Base-by-base conservation (phyloP, 2,113 vertebrate species). In the Steatornis caripensis region DNA sequence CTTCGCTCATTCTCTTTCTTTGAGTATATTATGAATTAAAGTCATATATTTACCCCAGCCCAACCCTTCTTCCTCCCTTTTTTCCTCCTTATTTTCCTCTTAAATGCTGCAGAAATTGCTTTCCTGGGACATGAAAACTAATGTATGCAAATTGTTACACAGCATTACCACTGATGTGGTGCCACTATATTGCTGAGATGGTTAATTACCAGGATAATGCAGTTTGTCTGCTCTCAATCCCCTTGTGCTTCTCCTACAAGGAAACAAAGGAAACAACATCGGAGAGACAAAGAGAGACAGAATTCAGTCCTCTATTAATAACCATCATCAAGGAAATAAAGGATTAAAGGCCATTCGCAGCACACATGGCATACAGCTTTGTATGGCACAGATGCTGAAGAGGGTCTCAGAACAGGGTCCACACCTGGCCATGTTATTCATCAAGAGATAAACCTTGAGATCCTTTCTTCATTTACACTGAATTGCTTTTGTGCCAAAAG, bases 71-170 rank as follows among this genome's bases (percentile, higher is more conserved):
- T 84, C 45, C 21, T 76, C 37, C 5, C 5, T 64, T 81, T 91
- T 53, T 39, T 7, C 0, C 34, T 53, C 65, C 64, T 89, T 84
- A 72, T 68, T 96, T 93, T 85, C 89, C 43, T 85, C 48, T 86
- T 79, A 95, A 75, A 96, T 84, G 69, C 46, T 76, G 71, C n/a
- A 86, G 76, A 91, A 95, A 96, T 90, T 88, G 66, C 83, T 89
- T 96, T 93, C 83, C 57, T 85, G 85, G 68, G 87, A 97, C 41
- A 57, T 27, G 66, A 91, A 93, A 95, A 93, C 49, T 95, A 93
- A 96, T 97, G 64, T 86, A 96, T 97, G 95, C 90, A 96, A 96
- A 97, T 97, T 94, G 93, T 93, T 94, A 86, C 66, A 93, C 54
- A 88, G 88, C 81, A 93, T 92, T 90, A 92, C 55, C 58, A 80